phyloP scores from a whole-genome alignment of 2,797 vertebrate species.

The Tapera naevia region DNA sequence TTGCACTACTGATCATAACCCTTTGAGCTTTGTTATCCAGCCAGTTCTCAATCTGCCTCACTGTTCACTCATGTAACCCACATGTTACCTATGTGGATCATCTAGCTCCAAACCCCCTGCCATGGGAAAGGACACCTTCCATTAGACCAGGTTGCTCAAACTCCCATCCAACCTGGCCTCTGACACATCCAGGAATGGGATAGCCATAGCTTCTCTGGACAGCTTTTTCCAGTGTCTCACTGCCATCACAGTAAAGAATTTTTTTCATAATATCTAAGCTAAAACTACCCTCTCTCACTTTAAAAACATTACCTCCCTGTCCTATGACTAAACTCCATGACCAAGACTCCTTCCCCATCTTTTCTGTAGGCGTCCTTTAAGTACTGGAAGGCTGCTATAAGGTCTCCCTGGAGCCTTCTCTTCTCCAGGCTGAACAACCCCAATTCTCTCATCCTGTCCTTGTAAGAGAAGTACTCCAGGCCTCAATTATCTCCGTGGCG shows the following conservation, averaged over 20 bases:
- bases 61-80: no score
- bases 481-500: neutral
- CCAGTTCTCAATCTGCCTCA: no score
- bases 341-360: neutral
- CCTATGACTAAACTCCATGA: neutral
- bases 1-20: no score
- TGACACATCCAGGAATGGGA: neutral
- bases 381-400: no score
- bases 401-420: no score
- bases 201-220: neutral
- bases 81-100: neutral
- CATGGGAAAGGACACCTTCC: no score
- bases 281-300: neutral
- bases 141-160: neutral
- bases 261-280: neutral
- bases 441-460: no score
- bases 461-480: neutral
- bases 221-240: neutral
- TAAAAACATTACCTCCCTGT: neutral
- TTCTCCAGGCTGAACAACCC: no score
- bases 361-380: no score
- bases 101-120: neutral
- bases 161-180: fast-evolving
- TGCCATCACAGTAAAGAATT: neutral
- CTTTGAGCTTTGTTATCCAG: no score